These are phyloP conservation scores for Drosophila subpulchrella DNA, from an alignment of 1,140 invertebrate species.

Conservation along the genomic window DNA sequence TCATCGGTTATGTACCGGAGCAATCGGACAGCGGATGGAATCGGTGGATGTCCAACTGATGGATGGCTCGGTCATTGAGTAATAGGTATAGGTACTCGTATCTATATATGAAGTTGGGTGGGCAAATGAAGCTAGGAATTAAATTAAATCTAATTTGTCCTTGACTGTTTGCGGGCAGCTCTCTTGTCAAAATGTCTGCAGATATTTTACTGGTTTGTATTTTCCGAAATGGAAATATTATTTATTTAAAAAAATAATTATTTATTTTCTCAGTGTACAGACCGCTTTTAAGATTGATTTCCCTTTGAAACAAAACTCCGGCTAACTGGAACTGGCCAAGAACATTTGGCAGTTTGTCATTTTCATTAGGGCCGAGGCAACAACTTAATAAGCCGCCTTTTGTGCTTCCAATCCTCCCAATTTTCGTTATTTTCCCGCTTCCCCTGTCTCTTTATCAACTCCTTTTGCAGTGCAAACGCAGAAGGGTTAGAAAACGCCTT, in stretches of 20 bases:
- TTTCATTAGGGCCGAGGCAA: constrained; percentile 40
- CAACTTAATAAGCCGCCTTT: constrained; percentile 44
- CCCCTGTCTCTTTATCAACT: not conserved
- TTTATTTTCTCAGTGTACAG: too few species aligned
- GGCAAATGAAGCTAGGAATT: constrained; percentile 35
- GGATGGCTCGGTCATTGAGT: constrained; percentile 51
- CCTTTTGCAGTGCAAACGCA: too few species aligned
- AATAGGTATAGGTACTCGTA: constrained; percentile 9
- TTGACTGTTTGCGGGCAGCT: constrained; percentile 56
- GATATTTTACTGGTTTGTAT: too few species aligned
- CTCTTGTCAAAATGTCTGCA: constrained; percentile 43
- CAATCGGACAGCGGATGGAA: constrained; percentile 10
- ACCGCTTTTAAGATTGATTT: not conserved
- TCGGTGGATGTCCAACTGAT: constrained; percentile 26
- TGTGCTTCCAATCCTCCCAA: constrained; percentile 6
- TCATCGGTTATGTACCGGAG: constrained; percentile 58
- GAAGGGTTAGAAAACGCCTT: too few species aligned
- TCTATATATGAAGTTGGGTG: not conserved
- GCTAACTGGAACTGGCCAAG: constrained; percentile 4
- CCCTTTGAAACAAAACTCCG: constrained; percentile 4
- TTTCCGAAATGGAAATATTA: too few species aligned
- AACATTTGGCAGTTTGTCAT: constrained; percentile 48
- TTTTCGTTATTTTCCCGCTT: not conserved
- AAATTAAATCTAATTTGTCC: constrained; percentile 82
- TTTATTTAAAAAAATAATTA: too few species aligned